Conservation (phyloP, 2,113 vertebrate genomes). For the Cheirogaleus medius region DNA sequence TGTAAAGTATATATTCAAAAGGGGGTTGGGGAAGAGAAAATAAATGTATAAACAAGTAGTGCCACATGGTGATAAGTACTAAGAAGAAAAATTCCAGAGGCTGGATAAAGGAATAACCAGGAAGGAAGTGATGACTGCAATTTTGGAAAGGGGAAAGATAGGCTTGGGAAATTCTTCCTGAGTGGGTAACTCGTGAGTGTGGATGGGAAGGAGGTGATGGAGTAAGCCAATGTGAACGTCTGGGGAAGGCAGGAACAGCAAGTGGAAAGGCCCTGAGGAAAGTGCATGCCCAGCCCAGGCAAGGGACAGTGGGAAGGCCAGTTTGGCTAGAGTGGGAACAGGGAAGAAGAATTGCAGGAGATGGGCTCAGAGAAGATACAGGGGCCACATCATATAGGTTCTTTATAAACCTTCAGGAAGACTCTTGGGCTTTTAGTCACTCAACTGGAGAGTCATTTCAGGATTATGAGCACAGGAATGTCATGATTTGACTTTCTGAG, state of each 20-base stretch:
- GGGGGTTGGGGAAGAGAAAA: not conserved
- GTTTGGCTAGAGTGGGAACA: not conserved
- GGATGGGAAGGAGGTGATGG: not conserved
- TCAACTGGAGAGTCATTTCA: not conserved
- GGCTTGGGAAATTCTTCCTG: not conserved
- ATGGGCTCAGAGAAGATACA: not conserved
- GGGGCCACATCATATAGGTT: not conserved
- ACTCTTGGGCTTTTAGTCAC: not conserved
- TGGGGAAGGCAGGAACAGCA: not conserved
- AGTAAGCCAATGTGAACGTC: not conserved
- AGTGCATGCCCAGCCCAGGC: accelerated
- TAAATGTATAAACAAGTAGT: not conserved
- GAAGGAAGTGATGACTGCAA: not conserved
- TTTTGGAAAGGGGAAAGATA: not conserved
- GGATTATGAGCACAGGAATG: not conserved
- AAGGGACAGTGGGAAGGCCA: not conserved
- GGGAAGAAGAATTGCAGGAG: not conserved
- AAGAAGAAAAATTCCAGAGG: not conserved
- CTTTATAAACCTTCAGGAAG: not conserved
- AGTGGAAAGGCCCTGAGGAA: not conserved
- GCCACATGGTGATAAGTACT: not conserved
- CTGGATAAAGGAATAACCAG: not conserved
- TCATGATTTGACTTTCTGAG: not conserved
- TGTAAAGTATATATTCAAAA: not conserved
- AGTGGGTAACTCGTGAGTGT: not conserved